Base-by-base conservation (phyloP, 1,140 invertebrate species). In the Drosophila ambigua region DNA sequence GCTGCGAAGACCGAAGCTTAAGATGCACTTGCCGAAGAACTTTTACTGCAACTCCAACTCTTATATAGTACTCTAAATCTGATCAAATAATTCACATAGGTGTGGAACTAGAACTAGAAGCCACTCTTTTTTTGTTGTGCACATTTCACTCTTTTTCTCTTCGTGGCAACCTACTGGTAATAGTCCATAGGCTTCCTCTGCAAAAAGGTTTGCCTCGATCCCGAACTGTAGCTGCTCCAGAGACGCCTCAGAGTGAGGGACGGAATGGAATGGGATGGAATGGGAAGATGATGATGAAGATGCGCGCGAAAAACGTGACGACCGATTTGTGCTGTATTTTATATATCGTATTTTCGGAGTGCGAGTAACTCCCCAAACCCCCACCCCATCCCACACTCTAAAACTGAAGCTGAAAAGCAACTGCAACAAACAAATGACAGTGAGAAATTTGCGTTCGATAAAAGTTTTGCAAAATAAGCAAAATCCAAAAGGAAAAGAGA, bases 261-360 rank as follows among this genome's bases (percentile, higher is more conserved):
- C 2, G 28, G 28, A 8, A 28, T 28, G 28, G 28, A 8, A 28
- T 28, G 28, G 2, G 8, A 7, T 2, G 8, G 28, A 2, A 31
- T 50, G 41, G 11, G 78, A 39, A 66, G 57, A 61, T 49, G 69
- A 81, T 72, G 82, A 85, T 87, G 78, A 85, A 81, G 81, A 85
- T 82, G 81, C 63, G 82, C 82, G 82, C 77, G 74, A 82, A 87
- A 87, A 82, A 72, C 82, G 82, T 88, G 82, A 87, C 83, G 60
- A 24, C 23, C 53, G 62, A 81, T 64, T 77, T 81, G 62, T 13
- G 52, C 28, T 49, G 63, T 49, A 71, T 54, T 61, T 57, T 57
- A 55, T 50, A 72, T 35, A 48, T 23, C 59, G 46, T 72, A 23
- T 39, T 62, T 67, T 16, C 23, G 2, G 20, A 20, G 26, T 35